phyloP scores from a whole-genome alignment of 2,113 vertebrate species.

The Zapus hudsonius region DNA sequence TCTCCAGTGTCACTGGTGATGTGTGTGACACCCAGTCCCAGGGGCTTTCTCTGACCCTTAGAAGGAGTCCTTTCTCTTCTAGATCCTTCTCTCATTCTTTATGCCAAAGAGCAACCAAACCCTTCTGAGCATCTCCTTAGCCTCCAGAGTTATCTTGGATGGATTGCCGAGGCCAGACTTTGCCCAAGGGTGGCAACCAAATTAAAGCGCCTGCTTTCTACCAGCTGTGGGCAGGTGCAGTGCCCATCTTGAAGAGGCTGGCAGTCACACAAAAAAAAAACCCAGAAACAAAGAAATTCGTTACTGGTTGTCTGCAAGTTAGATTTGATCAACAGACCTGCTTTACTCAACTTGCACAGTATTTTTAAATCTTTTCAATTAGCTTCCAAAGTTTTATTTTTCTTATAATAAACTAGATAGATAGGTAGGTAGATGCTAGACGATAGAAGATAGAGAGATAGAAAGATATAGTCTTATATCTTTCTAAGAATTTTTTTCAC shows the following conservation, averaged over 20 bases:
- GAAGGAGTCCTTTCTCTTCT: neutral
- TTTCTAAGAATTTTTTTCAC: neutral
- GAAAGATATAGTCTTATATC: neutral
- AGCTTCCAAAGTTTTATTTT: neutral
- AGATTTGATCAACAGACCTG: neutral
- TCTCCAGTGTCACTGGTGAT: neutral
- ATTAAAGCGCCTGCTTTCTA: neutral
- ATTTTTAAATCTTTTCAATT: neutral
- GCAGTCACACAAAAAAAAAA: neutral
- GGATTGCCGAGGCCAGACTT: neutral
- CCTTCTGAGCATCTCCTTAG: neutral
- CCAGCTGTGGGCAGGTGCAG: neutral
- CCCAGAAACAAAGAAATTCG: neutral
- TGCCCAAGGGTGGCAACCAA: neutral
- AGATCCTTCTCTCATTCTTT: neutral
- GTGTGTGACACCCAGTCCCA: neutral
- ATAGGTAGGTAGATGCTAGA: too few relatives aligned
- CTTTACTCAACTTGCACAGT: neutral
- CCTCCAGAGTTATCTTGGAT: neutral
- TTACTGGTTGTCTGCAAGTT: neutral
- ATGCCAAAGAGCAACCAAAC: neutral
- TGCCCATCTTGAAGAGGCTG: neutral
- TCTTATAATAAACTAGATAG: neutral
- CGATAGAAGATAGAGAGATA: too few relatives aligned
- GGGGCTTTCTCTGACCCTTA: neutral